Base-by-base conservation (phyloP, 2,113 vertebrate genomes). In the Ondatra zibethicus region DNA sequence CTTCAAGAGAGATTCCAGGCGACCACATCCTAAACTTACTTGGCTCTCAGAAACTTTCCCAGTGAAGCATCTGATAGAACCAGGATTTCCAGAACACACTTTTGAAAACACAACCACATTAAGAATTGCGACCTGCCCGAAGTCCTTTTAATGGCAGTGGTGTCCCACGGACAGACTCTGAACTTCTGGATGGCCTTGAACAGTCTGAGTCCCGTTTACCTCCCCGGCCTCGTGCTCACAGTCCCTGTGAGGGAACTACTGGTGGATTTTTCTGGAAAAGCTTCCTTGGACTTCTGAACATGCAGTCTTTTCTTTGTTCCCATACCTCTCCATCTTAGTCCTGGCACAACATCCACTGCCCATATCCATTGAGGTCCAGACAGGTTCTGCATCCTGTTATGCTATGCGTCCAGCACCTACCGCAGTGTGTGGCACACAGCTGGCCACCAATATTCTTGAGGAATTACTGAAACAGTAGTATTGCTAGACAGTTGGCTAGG, bases 1-100 rank as follows among this genome's bases (percentile, higher is more conserved):
- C 90, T 90, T 72, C 9, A 21, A 77, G 63, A 72, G 52, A 76
- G 36, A 85, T 2, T 17, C 33, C 14, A 11, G 31, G 33, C 0
- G 3, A 75, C 25, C 92, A 89, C 10, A 73, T 94, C 86, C 58
- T 88, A 66, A 84, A 89, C 13, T 68, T 86, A 11, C 73, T 70
- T 63, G 36, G 73, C 39, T 94, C 45, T 94, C 91, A 77, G 94
- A 81, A 91, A 36, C 33, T 76, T 93, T 94, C 78, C 78, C 68
- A 7, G 45, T 21, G 66, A 92, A 66, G 70, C 55, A 50, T 58
- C n/a, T 50, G 33, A 58, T 0, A 7, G 88, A 70, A 50, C 21
- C 16, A 11, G 13, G 14, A 65, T 81, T 91, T 95, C 75, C 89
- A 65, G 61, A 65, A 78, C 50, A 90, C 23, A 47, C 14, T 86